Evolutionary conservation across 2,113 vertebrate genomes (phyloP).

Genomic region (Chlorodrepanis virens): DNA sequence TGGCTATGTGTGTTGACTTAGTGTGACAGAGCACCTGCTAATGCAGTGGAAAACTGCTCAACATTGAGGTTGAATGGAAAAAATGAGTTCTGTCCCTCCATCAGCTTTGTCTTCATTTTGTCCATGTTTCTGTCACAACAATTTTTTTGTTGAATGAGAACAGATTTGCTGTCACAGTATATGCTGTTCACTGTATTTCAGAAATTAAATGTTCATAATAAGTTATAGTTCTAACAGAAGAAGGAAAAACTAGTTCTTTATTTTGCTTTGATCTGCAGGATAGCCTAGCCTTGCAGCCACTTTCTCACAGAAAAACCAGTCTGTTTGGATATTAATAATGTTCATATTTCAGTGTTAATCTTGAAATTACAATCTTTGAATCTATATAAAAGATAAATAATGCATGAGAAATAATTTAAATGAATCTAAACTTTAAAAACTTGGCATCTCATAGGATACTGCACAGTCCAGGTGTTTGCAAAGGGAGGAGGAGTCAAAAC

Average conservation of each 20-base stretch:
- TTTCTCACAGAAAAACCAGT: neutral
- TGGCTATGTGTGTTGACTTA: conserved; percentile 28
- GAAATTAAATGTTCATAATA: neutral
- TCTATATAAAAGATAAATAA: neutral
- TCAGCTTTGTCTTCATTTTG: neutral
- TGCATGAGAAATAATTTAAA: neutral
- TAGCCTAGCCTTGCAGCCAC: neutral
- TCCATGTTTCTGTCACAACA: neutral
- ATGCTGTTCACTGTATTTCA: neutral
- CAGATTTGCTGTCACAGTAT: neutral
- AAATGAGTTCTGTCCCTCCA: neutral
- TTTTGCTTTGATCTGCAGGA: neutral
- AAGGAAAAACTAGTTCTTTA: neutral
- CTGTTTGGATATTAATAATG: neutral
- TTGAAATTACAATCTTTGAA: neutral
- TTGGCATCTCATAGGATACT: neutral
- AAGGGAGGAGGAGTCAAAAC: neutral
- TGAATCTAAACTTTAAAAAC: neutral
- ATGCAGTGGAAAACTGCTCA: neutral
- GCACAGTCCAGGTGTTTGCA: neutral
- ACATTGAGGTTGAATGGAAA: neutral
- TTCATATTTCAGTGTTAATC: neutral
- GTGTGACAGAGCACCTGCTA: neutral
- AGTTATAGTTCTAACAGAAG: neutral
- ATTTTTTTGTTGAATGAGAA: neutral